Evolutionary conservation across 92 coral and sea anemone genomes (phyloP), one percentile per base, ranked within the genome.

Genomic region (Hydrozoanthus gracilis): DNA sequence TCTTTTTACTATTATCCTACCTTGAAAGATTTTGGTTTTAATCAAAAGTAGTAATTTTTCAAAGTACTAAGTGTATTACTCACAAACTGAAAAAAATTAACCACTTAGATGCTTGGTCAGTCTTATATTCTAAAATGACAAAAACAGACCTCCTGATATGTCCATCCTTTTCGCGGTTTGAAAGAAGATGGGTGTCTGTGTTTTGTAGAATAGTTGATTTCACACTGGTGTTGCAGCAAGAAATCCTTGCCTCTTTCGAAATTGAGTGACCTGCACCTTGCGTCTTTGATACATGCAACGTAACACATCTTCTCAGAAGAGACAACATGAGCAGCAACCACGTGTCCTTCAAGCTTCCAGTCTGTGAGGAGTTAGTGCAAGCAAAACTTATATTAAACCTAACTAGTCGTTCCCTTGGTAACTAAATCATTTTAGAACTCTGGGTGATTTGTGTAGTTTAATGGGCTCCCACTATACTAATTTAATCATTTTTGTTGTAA

Each of bases 91-190:
- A 27, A 27, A 27, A 27, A 27, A n/a, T n/a, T 27, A 0, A 27
- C 39, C 39, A 27, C 39, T 27, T 2, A 27, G 39, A 27, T 27
- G 39, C 39, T 27, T 27, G 39, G 39, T 27, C n/a, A n/a, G n/a
- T 27, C 39, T 27, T 27, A 27, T 27, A 2, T 27, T 27, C 2
- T 27, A 27, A 27, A 27, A 27, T 0, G 39, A 2, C 39, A 71
- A 14, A n/a, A 75, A n/a, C 44, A 75, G 54, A 76, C 82, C 82
- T 76, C 82, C 27, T 76, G 16, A 27, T 76, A 76, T 27, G 82
- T 76, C 82, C 82, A 76, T 76, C 82, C 82, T 5, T 5, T 76
- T 55, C 66, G 82, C 8, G 67, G 82, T 76, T 11, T 65, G 66
- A 76, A 76, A 27, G 50, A 76, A 7, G 82, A 54, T 9, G 82